Percentiles rank a stretch among this genome's conserved stretches.
These are phyloP conservation scores for Mustelus asterias DNA, from an alignment of 2,113 vertebrate genomes.

Conservation along the genomic window DNA sequence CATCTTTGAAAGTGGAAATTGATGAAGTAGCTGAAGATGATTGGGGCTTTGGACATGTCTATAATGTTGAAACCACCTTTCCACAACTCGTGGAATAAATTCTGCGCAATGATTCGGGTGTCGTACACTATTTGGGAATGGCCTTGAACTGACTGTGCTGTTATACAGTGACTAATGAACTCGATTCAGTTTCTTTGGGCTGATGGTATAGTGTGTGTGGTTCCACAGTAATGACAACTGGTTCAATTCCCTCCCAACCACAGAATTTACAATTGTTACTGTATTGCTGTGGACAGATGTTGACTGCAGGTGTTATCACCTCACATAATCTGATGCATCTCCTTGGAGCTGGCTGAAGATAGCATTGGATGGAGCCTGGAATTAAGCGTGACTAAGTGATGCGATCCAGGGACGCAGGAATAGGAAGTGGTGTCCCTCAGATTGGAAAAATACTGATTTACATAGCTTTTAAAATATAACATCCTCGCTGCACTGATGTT, in stretches of 20 bases:
- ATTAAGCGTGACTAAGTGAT: no score
- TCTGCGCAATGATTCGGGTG: background rate
- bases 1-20: no score
- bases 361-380: background rate
- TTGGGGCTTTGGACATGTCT: no score
- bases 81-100: no score
- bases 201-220: background rate
- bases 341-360: background rate
- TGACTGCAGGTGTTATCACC: background rate
- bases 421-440: background rate
- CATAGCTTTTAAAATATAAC: background rate
- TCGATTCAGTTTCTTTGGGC: background rate
- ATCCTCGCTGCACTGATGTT: background rate
- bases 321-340: background rate
- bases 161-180: background rate
- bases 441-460: background rate
- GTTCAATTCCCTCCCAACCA: background rate
- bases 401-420: background rate
- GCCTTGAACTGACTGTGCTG: background rate
- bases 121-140: background rate
- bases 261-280: background rate
- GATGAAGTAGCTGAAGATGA: no score
- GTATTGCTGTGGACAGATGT: background rate
- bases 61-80: no score
- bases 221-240: background rate